These are phyloP conservation scores for Euclidia mi DNA, from an alignment of 2,888 invertebrate species.

Conservation along the genomic window DNA sequence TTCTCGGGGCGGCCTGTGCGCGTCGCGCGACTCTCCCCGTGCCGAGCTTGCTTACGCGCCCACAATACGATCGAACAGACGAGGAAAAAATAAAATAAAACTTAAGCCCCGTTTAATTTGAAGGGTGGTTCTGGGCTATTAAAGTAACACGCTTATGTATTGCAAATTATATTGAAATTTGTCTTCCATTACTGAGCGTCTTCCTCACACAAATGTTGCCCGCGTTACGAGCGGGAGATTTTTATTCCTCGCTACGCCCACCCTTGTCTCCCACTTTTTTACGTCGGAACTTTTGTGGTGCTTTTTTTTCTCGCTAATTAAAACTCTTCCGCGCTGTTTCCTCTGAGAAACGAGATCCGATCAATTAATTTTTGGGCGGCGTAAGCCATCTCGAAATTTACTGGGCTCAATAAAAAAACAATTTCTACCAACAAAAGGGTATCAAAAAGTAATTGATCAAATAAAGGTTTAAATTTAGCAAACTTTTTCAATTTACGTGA, in stretches of 20 bases:
- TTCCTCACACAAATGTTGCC: constrained; percentile 90
- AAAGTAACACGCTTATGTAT: constrained; percentile 91
- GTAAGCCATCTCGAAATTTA: constrained; percentile 87
- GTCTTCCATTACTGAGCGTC: constrained; percentile 90
- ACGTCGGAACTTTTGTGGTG: constrained; percentile 87
- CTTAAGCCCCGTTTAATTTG: constrained; percentile 91
- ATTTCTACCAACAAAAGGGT: constrained; percentile 77
- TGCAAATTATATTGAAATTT: constrained; percentile 91
- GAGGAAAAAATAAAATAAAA: constrained; percentile 90
- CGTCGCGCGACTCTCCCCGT: constrained; percentile 65
- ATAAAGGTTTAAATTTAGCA: constrained; percentile 68
- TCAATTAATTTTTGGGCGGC: constrained; percentile 89
- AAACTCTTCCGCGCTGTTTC: constrained; percentile 90
- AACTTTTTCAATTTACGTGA: constrained; percentile 62
- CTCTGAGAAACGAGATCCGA: constrained; percentile 88
- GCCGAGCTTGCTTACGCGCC: constrained; percentile 70
- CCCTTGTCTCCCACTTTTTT: constrained; percentile 89
- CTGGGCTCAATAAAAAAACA: constrained; percentile 82
- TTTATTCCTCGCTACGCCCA: constrained; percentile 87
- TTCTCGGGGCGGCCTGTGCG: constrained; percentile 74
- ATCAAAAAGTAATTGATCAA: constrained; percentile 85
- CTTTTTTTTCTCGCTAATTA: constrained; percentile 89
- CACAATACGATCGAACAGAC: constrained; percentile 79
- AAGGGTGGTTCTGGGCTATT: constrained; percentile 91
- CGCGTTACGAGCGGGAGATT: constrained; percentile 89